Conservation (phyloP, 2,113 vertebrate species). For the Clupea harengus region DNA sequence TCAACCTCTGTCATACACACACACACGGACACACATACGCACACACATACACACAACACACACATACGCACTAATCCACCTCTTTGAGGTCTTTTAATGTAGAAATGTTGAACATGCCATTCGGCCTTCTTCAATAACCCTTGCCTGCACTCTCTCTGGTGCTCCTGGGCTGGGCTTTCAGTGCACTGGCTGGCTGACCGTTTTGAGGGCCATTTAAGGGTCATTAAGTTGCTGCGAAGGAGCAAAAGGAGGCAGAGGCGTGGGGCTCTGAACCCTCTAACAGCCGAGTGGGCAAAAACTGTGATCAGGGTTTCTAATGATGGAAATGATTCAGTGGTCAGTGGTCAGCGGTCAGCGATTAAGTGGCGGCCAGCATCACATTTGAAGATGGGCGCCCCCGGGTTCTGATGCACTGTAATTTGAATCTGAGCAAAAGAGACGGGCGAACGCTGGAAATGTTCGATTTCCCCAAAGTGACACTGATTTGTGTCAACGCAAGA, state of each 20-base stretch:
- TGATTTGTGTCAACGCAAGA: not conserved
- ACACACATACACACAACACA: conserved; percentile 1
- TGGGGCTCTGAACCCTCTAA: not conserved
- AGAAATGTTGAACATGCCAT: not conserved
- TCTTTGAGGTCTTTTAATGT: not conserved
- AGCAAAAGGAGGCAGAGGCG: not conserved
- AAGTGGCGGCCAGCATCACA: not conserved
- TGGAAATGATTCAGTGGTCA: not conserved
- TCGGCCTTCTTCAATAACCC: not conserved
- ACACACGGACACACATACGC: not conserved
- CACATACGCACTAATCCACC: not conserved
- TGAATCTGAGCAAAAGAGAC: no score
- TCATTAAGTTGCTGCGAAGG: not conserved
- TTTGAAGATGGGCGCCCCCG: not conserved
- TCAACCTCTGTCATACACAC: no score
- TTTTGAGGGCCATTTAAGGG: not conserved
- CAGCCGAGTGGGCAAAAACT: not conserved
- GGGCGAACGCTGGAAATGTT: not conserved
- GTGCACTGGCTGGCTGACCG: no score
- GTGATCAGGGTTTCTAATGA: not conserved
- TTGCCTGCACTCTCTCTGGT: not conserved
- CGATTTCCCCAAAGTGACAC: not conserved
- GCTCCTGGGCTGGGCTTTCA: no score
- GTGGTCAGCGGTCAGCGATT: not conserved
- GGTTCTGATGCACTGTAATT: not conserved